Base-by-base conservation (phyloP, 1,140 invertebrate genomes). In the Atopsyche davidsoni region DNA sequence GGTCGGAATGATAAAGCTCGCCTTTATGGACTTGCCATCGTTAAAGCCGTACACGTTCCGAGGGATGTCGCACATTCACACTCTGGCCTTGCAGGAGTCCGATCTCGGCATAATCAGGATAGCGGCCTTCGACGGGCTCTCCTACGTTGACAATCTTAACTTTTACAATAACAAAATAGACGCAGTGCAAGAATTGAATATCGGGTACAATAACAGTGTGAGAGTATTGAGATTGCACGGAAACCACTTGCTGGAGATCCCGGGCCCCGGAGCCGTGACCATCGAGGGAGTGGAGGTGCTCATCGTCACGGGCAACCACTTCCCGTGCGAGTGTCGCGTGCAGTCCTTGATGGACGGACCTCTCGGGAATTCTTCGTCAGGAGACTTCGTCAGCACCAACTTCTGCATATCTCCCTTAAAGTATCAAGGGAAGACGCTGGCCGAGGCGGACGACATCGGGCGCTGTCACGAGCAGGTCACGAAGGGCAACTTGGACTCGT, bases 121-220 rank as follows among this genome's bases (percentile, higher is more conserved):
- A 0, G 79, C 83, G 22, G 84, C 84, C 0, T 91, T 89, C 58
- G 77, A 80, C 9, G 85, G 84, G 1, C 67, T 89, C 2, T 69
- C 73, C 3, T 76, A 79, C 52, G 80, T 89, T 2, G 79, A 81
- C 10, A 78, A 70, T 25, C 63, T 91, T 2, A 85, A 87, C 59
- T 77, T 89, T 42, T 65, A 86, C 3, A 89, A 89, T 62, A 89
- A 89, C 63, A 90, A 90, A 63, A 87, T 91, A 40, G 87, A 91
- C 55, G 76, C 78, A 0, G 80, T 90, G 13, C 82, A 87, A 59
- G 81, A 83, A 56, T 65, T 90, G 0, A 77, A 81, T 45, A 68
- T 89, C 16, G 76, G 75, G 1, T 71, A 74, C 11, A 80, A 83
- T 21, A 85, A 83, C 50, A 79, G 77, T 25, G 80, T 91, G 1